Percentiles rank a stretch among this genome's conserved stretches.
Evolutionary conservation across 1,140 invertebrate species (phyloP).

Genomic region (Ephestia elutella): DNA sequence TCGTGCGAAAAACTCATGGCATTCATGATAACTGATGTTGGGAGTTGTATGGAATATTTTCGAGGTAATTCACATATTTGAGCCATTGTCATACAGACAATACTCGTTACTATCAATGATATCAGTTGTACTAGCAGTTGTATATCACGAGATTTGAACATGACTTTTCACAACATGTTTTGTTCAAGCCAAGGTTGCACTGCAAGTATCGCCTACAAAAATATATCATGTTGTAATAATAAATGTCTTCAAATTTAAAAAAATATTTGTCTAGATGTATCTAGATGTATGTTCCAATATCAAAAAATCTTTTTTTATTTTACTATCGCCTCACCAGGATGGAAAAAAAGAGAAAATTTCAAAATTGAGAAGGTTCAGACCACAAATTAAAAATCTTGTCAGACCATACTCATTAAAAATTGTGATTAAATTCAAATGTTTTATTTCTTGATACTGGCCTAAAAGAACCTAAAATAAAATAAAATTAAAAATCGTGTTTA

Average conservation of each 20-base stretch:
- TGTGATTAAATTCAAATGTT: no score
- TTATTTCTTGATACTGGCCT: neutral
- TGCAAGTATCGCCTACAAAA: neutral
- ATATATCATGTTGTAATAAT: neutral
- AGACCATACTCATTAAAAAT: no score
- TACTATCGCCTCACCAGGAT: no score
- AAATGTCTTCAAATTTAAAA: neutral
- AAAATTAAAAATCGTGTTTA: slow-evolving; percentile 20
- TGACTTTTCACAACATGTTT: neutral
- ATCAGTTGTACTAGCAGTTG: slow-evolving; percentile 8
- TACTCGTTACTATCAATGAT: slow-evolving; percentile 10
- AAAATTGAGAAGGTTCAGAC: no score
- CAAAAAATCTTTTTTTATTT: no score
- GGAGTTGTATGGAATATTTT: slow-evolving; percentile 35
- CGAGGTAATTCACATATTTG: slow-evolving; percentile 44
- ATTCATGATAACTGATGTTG: slow-evolving; percentile 30
- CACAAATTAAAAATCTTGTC: no score
- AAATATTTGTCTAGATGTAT: no score
- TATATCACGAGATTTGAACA: slow-evolving; percentile 7
- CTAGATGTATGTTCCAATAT: no score
- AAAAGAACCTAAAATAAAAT: neutral
- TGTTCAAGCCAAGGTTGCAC: slow-evolving; percentile 6
- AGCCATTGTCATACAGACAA: slow-evolving; percentile 12
- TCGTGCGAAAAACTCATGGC: slow-evolving; percentile 23
- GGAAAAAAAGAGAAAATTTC: no score